These are phyloP conservation scores for Laupala kohalensis DNA, from an alignment of 1,140 invertebrate species.

Conservation along the genomic window DNA sequence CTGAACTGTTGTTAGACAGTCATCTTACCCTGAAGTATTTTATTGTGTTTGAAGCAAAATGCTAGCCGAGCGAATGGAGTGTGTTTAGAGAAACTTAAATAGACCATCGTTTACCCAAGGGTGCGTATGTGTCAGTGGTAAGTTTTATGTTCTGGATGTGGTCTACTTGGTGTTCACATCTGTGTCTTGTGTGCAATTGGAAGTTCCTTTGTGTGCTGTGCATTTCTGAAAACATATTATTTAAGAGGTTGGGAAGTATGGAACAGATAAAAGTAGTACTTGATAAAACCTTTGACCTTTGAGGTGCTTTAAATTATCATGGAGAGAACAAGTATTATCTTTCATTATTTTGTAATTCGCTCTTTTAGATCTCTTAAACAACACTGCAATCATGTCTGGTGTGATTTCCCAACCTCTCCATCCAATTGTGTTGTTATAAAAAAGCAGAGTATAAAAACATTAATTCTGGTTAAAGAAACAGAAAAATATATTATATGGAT, in stretches of 20 bases:
- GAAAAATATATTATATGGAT: not conserved
- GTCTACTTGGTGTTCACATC: not conserved
- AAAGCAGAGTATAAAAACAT: not conserved
- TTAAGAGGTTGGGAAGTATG: not conserved
- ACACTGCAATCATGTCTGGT: not conserved
- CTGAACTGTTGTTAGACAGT: not conserved
- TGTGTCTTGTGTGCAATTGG: not conserved
- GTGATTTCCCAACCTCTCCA: not conserved
- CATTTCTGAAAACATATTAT: not conserved
- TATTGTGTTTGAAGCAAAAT: no score
- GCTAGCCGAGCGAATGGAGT: not conserved
- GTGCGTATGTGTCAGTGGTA: not conserved
- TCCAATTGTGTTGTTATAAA: not conserved
- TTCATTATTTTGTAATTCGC: not conserved
- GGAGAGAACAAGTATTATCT: not conserved
- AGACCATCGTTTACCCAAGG: not conserved
- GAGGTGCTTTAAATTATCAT: not conserved
- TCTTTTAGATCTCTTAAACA: not conserved
- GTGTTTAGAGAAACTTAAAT: not conserved
- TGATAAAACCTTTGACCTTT: not conserved
- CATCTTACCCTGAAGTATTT: not conserved
- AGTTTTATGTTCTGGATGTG: not conserved
- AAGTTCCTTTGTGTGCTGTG: not conserved
- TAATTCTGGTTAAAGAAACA: not conserved
- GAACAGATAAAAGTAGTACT: not conserved